Conservation (phyloP, 2,797 vertebrate species). For the Otus scops region DNA sequence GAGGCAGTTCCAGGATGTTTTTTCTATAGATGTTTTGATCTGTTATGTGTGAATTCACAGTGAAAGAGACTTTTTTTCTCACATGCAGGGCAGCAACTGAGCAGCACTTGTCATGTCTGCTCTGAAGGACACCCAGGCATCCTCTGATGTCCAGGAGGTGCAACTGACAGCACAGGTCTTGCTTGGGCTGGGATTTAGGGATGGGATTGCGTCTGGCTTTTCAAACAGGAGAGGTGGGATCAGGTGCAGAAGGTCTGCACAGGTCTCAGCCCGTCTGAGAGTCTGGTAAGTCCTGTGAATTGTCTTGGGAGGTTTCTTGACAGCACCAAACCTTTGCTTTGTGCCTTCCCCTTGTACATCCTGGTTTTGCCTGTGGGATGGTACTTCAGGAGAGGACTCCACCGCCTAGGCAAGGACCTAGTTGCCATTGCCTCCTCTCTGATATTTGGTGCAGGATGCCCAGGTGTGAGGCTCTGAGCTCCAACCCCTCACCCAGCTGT, state of each 20-base stretch:
- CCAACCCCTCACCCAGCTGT: background rate
- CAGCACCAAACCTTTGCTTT: background rate
- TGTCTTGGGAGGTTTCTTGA: background rate
- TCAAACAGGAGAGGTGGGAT: background rate
- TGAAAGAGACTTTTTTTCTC: background rate
- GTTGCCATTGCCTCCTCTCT: background rate
- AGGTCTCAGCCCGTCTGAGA: background rate
- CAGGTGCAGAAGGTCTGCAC: background rate
- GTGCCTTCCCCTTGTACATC: background rate
- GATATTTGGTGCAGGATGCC: background rate
- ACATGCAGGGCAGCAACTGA: too few species aligned
- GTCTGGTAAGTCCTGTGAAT: background rate
- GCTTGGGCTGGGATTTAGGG: too few species aligned
- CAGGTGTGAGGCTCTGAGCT: background rate
- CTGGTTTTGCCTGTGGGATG: background rate
- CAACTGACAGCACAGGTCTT: background rate
- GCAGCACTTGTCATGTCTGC: background rate
- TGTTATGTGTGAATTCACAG: background rate
- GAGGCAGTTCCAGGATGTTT: background rate
- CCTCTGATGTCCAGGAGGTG: background rate
- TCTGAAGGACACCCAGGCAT: background rate
- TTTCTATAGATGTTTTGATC: background rate
- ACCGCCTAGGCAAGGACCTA: background rate
- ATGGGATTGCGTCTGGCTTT: background rate
- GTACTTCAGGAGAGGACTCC: background rate